Conservation (phyloP, 2,113 vertebrate species). For the Capricornis sumatraensis region DNA sequence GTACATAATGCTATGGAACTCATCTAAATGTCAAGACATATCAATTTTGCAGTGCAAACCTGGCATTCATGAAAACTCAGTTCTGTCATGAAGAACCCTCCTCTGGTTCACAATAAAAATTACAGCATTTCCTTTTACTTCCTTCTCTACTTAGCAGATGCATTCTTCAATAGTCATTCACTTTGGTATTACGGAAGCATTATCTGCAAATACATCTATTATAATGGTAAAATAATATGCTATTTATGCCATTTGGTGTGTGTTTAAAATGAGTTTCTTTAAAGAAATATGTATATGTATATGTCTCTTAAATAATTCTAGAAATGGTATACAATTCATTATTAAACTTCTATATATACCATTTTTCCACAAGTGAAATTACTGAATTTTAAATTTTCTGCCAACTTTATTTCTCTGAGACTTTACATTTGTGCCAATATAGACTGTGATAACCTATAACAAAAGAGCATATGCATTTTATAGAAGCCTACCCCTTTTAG, state of each 20-base stretch:
- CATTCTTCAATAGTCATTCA: conserved; percentile 20
- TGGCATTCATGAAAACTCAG: conserved; percentile 70
- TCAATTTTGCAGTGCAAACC: conserved; percentile 81
- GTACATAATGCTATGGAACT: conserved; percentile 68
- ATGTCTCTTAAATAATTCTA: neutral
- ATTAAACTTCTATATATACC: neutral
- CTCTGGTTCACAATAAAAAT: conserved; percentile 68
- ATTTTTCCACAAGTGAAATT: neutral
- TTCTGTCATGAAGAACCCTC: conserved; percentile 50
- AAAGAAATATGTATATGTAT: neutral
- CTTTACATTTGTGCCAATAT: neutral
- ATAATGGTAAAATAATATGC: neutral
- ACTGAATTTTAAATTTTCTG: neutral
- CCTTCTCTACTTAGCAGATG: neutral
- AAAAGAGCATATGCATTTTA: no score
- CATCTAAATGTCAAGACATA: conserved; percentile 84
- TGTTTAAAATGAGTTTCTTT: neutral
- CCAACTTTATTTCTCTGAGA: neutral
- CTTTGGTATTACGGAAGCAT: neutral
- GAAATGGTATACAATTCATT: neutral
- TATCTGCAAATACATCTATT: neutral
- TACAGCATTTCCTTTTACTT: neutral
- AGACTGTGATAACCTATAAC: neutral
- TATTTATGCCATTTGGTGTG: neutral
- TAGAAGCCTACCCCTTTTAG: neutral